Evolutionary conservation across 2,888 invertebrate species (phyloP), one percentile per base, ranked within the genome.

Genomic region (Drosophila helvetica): DNA sequence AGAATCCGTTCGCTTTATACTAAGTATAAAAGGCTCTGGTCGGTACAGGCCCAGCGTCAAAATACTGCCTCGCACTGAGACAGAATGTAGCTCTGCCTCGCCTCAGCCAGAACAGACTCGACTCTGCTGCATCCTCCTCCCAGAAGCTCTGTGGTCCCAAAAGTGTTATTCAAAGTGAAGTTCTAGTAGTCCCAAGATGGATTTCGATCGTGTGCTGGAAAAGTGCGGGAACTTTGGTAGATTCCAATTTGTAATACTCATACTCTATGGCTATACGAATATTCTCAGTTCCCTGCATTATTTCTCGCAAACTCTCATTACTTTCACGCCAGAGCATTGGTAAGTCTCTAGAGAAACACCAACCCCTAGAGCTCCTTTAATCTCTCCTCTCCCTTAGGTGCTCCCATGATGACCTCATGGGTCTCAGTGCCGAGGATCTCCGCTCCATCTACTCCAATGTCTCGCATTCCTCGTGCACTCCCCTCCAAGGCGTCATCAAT

Each of bases 241-340:
- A 56, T 93, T 92, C 77, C 94, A 94, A 77, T 86, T 91, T 27
- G 90, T 93, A 9, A 73, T 94, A 42, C 90, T 94, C 81, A 72
- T 91, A 5, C 82, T 93, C 6, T 94, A 93, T 80, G 93, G 93
- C 58, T 79, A 92, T 18, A 92, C 93, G 42, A 94, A 94, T 82
- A 79, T 93, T 1, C 81, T 93, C 27, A 93, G 93, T 2, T 93
- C 93, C 3, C 92, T 93, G 88, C 93, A 94, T 80, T 94, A 93
- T 86, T 94, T 93, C 78, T 93, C 93, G 7, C 94, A 94, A 88
- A 93, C 93, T 2, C 93, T 94, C 61, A 93, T 93, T 30, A 93
- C 92, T 74, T 91, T 93, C 38, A 91, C 92, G 7, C 93, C 94
- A 1, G 91, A 92, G 15, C 92, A 93, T 80, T 91, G 91, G 91